Conservation (phyloP, 2,888 invertebrate genomes). For the Hemistola chrysoprasaria region DNA sequence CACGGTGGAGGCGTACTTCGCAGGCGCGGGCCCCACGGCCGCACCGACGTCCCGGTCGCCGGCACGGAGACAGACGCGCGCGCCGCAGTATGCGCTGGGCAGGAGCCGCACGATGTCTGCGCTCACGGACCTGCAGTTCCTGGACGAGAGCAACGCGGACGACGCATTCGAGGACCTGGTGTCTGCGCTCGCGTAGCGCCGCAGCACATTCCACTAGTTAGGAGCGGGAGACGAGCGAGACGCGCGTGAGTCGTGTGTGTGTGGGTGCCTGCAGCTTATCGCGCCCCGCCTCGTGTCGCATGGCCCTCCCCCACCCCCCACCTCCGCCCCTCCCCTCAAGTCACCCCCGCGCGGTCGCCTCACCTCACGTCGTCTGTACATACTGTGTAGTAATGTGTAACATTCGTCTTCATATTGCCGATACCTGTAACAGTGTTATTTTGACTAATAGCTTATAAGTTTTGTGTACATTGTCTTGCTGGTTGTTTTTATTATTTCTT, state of each 20-base stretch:
- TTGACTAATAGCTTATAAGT: constrained; percentile 77
- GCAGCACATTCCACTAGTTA: constrained; percentile 73
- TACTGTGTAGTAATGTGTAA: constrained; percentile 56
- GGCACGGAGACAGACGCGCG: constrained; percentile 46
- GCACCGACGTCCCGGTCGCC: constrained; percentile 41
- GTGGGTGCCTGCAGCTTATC: constrained; percentile 73
- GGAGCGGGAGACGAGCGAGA: constrained; percentile 68
- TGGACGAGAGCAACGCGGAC: constrained; percentile 92
- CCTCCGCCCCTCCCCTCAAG: constrained; percentile 25
- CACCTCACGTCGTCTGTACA: constrained; percentile 56
- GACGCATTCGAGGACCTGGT: constrained; percentile 94
- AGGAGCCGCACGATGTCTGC: constrained; percentile 91
- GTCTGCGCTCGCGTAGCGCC: constrained; percentile 78
- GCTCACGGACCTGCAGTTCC: constrained; percentile 84
- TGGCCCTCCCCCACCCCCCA: constrained; percentile 35
- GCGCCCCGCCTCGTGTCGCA: constrained; percentile 56
- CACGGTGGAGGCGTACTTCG: constrained; percentile 89
- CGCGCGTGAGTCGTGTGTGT: constrained; percentile 81
- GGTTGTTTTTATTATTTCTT: constrained; percentile 62
- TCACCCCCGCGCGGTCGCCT: constrained; percentile 26
- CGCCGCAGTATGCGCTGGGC: constrained; percentile 81
- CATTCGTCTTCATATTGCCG: constrained; percentile 62
- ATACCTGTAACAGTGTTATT: constrained; percentile 72
- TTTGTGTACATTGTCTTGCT: constrained; percentile 66
- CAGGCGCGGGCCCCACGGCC: constrained; percentile 37